These are phyloP conservation scores for Megatriorchis doriae DNA, from an alignment of 2,113 vertebrate species.

Conservation along the genomic window DNA sequence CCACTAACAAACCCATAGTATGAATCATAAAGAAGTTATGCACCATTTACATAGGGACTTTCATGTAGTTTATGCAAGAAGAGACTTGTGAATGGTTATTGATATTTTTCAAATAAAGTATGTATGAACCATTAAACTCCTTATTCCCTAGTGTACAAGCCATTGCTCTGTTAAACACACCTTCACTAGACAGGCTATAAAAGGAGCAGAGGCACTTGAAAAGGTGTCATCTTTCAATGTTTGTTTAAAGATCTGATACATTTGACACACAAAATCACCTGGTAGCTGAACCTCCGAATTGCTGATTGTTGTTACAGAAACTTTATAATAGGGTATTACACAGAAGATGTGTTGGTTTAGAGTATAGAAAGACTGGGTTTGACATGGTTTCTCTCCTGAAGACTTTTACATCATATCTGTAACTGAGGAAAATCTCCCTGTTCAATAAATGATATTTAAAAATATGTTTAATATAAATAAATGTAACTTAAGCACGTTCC, in stretches of 20 bases:
- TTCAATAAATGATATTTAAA: not conserved
- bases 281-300: not conserved
- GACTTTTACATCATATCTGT: not conserved
- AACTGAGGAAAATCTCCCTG: not conserved
- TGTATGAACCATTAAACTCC: slow-evolving; percentile 75
- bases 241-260: slow-evolving; percentile 51
- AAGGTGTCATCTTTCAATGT: slow-evolving; percentile 34
- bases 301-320: not conserved
- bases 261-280: not conserved
- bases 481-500: not conserved
- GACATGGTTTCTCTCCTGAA: not conserved
- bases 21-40: slow-evolving; percentile 72
- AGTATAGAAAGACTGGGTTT: not conserved
- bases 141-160: slow-evolving; percentile 58
- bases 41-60: slow-evolving; percentile 71
- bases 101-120: slow-evolving; percentile 76
- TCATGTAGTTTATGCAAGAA: slow-evolving; percentile 71
- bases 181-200: slow-evolving; percentile 51
- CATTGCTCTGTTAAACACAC: slow-evolving; percentile 57
- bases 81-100: slow-evolving; percentile 70
- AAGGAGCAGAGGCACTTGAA: slow-evolving; percentile 42
- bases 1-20: not conserved
- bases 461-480: not conserved
- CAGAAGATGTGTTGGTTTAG: not conserved
- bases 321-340: not conserved